A percentile compares a stretch with the other conserved stretches of the same genome.
Conservation (phyloP, 2,113 vertebrate genomes). For the Bothrops jararaca region DNA sequence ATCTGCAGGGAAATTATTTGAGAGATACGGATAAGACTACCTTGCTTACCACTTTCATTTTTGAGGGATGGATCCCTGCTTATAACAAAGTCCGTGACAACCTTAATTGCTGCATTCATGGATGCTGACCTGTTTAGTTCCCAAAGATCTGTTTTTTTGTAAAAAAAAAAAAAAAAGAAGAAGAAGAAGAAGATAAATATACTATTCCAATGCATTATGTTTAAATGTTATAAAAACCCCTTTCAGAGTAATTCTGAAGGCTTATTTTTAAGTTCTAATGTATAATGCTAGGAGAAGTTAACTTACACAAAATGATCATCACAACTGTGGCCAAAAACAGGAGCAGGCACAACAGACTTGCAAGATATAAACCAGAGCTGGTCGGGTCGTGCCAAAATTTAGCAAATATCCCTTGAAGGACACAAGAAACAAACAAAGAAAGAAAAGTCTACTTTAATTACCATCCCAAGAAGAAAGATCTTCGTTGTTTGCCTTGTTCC, state of each 20-base stretch:
- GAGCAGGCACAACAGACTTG: not conserved
- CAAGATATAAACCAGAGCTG: not conserved
- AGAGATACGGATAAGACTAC: not conserved
- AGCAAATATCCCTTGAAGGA: not conserved
- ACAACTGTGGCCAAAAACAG: not conserved
- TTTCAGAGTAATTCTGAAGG: not conserved
- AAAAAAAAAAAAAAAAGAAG: not conserved
- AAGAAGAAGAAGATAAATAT: not conserved
- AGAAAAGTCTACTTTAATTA: not conserved
- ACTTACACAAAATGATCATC: not conserved
- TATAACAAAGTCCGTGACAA: not conserved
- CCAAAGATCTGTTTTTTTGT: not conserved
- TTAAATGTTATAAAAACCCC: not conserved
- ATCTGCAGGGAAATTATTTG: not conserved
- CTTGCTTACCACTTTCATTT: not conserved
- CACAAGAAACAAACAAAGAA: not conserved
- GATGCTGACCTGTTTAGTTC: not conserved
- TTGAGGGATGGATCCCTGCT: not conserved
- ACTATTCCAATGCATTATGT: not conserved
- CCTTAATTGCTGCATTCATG: not conserved
- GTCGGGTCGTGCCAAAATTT: not conserved
- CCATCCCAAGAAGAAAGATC: not conserved
- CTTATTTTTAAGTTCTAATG: not conserved
- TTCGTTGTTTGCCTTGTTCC: not conserved
- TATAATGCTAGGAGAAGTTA: not conserved